These are phyloP conservation scores for Aleiodes sp. DNA, from an alignment of 1,140 invertebrate species.

Conservation along the genomic window DNA sequence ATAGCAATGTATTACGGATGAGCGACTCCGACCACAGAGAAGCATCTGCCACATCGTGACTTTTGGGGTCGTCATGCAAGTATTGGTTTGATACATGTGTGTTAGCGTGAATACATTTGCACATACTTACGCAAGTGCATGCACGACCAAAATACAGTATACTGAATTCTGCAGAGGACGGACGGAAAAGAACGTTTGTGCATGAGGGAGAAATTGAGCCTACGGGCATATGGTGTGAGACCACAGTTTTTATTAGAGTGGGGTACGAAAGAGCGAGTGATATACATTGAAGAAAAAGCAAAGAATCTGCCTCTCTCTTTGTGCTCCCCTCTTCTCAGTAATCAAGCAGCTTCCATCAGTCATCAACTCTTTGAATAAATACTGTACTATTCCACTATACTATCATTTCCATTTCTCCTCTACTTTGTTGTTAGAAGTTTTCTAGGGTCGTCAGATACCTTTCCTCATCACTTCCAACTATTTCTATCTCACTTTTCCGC, in stretches of 20 bases:
- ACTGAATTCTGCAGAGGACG: conserved; percentile 21
- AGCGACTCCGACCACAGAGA: conserved; percentile 16
- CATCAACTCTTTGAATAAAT: conserved; percentile 42
- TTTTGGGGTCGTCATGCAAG: conserved; percentile 35
- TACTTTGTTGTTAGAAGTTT: not conserved
- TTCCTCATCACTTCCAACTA: not conserved
- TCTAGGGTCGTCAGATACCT: not conserved
- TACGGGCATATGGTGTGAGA: conserved; percentile 41
- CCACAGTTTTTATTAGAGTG: conserved; percentile 29
- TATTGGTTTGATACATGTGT: conserved; percentile 9
- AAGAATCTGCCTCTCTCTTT: conserved; percentile 29
- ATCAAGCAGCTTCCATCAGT: conserved; percentile 36
- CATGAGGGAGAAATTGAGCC: conserved; percentile 30
- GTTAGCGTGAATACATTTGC: conserved; percentile 12
- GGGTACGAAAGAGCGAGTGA: conserved; percentile 23
- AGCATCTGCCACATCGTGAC: conserved; percentile 40
- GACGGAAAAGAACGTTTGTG: conserved; percentile 18
- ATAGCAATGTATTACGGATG: conserved; percentile 11
- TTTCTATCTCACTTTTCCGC: conserved; percentile 1
- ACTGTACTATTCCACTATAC: conserved; percentile 38
- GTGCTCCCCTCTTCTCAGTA: not conserved
- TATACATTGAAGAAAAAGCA: conserved; percentile 23
- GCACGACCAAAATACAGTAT: conserved; percentile 22
- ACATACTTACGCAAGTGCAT: conserved; percentile 19
- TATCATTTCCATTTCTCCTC: conserved; percentile 20